These are phyloP conservation scores for Acyrthosiphon pisum DNA, from an alignment of 1,140 invertebrate genomes.

Conservation along the genomic window DNA sequence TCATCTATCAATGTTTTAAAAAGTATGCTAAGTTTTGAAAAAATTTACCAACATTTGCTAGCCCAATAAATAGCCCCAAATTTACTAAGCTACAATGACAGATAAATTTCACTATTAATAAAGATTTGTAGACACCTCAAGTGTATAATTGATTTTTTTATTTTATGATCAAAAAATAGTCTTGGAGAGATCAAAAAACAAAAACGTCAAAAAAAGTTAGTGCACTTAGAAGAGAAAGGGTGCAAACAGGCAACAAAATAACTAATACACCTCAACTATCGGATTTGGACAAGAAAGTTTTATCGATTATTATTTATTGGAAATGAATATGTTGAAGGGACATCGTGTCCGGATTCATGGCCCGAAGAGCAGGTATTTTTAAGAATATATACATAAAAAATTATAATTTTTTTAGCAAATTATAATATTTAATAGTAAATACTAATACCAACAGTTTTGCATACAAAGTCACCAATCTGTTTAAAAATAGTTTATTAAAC, in stretches of 20 bases:
- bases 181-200: constrained; percentile 17
- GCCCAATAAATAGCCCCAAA: too few species aligned
- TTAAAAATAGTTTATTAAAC: background rate
- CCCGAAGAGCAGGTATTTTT: background rate
- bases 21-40: too few species aligned
- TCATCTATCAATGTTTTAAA: too few species aligned
- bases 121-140: background rate
- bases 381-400: background rate
- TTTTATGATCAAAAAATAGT: background rate
- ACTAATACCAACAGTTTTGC: constrained; percentile 11
- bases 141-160: background rate
- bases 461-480: background rate
- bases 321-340: constrained; percentile 1
- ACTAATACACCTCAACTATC: background rate
- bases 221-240: background rate
- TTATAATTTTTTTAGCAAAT: constrained; percentile 1
- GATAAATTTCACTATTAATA: background rate
- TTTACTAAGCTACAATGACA: too few species aligned
- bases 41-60: too few species aligned
- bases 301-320: background rate
- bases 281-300: background rate
- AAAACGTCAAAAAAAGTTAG: background rate
- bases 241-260: background rate
- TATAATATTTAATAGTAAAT: background rate
- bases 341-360: background rate